Evolutionary conservation across 2,888 invertebrate genomes (phyloP).

Genomic region (Hypomecis atomaria): DNA sequence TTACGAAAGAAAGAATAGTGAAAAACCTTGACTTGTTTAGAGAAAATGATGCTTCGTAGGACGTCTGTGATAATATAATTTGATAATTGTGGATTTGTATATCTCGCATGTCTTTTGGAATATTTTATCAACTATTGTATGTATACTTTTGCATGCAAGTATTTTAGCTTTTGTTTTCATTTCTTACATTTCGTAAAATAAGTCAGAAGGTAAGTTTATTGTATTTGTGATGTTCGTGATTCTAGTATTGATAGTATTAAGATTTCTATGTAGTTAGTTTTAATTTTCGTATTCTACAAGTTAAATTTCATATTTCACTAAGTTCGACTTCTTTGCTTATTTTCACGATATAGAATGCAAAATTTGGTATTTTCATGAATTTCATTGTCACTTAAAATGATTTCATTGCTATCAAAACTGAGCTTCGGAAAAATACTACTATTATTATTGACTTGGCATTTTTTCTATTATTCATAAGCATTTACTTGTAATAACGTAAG

Average conservation of each 20-base stretch:
- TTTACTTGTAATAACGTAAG: neutral
- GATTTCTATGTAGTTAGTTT: conserved; percentile 1
- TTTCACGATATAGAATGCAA: neutral
- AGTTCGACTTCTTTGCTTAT: neutral
- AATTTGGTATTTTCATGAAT: neutral
- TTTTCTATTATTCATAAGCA: too few species aligned
- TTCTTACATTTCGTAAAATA: neutral
- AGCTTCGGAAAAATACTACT: too few species aligned
- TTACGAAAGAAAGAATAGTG: conserved; percentile 32
- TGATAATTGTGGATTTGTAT: conserved; percentile 15
- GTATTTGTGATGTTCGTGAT: conserved; percentile 19
- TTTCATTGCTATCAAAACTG: too few species aligned
- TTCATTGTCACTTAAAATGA: neutral
- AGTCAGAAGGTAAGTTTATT: conserved; percentile 20
- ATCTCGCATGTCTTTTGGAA: conserved; percentile 25
- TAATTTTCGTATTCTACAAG: conserved; percentile 5
- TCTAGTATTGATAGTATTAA: neutral
- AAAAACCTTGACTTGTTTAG: conserved; percentile 40
- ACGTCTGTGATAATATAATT: conserved; percentile 26
- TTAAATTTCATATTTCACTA: neutral
- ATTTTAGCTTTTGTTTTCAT: conserved; percentile 15
- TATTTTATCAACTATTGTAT: neutral
- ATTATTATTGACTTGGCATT: too few species aligned
- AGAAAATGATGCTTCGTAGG: conserved; percentile 37
- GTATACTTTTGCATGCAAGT: conserved; percentile 28